phyloP scores from a whole-genome alignment of 2,888 invertebrate genomes.

The Oscheius sp. region DNA sequence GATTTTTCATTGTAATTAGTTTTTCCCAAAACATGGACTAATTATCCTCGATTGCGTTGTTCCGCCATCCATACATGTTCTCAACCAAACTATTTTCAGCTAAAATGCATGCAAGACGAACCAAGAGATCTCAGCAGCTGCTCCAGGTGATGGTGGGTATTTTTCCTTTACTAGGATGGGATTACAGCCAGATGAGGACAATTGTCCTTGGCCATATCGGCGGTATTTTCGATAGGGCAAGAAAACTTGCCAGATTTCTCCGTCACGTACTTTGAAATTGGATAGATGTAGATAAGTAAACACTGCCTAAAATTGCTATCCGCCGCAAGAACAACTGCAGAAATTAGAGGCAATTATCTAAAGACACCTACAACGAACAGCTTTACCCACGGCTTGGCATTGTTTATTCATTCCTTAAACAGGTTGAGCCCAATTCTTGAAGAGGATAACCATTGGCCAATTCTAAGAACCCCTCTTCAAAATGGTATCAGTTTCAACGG shows the following conservation, averaged over 20 bases:
- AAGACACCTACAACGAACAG: slow-evolving; percentile 11
- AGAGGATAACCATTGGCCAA: neutral
- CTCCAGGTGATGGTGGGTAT: neutral
- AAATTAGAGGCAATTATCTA: slow-evolving; percentile 25
- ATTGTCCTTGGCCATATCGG: neutral
- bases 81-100: slow-evolving; percentile 4
- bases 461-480: neutral
- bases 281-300: slow-evolving; percentile 22
- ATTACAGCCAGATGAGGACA: neutral
- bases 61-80: slow-evolving; percentile 5
- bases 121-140: slow-evolving; percentile 12
- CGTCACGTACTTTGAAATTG: slow-evolving; percentile 24
- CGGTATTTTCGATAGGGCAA: no score
- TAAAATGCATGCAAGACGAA: slow-evolving; percentile 20
- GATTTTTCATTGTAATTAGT: no score
- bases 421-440: neutral
- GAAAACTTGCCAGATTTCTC: no score
- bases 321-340: slow-evolving; percentile 28
- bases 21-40: neutral
- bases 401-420: slow-evolving; percentile 19
- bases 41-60: slow-evolving; percentile 18
- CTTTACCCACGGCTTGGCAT: no score
- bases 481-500: slow-evolving; percentile 8
- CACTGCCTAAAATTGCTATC: slow-evolving; percentile 30
- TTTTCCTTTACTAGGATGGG: neutral